Conservation (phyloP, 1,140 invertebrate genomes). For the Cherax quadricarinatus region DNA sequence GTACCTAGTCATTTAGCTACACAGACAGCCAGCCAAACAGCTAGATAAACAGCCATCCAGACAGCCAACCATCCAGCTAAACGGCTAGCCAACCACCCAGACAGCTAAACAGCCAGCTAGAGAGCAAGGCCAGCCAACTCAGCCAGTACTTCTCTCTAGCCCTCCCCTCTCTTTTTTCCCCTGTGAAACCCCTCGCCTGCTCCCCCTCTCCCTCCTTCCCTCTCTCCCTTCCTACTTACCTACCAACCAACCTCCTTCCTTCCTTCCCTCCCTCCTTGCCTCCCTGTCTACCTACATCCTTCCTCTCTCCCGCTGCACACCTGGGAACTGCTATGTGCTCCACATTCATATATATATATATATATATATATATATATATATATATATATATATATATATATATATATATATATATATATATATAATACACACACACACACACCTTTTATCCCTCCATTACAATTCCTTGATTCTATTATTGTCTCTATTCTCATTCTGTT, state of each 20-base stretch:
- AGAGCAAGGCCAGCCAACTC: neutral
- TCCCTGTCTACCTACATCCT: neutral
- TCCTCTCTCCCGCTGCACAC: neutral
- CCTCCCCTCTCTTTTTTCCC: neutral
- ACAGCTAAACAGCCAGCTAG: too few relatives aligned
- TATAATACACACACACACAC: neutral
- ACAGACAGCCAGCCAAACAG: too few relatives aligned
- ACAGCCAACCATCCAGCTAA: too few relatives aligned
- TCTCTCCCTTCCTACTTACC: neutral
- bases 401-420: neutral
- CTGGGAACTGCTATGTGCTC: neutral
- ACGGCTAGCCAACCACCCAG: neutral
- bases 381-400: neutral
- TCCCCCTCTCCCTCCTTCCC: neutral
- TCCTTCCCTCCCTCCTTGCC: neutral
- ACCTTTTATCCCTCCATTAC: too few relatives aligned
- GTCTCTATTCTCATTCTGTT: too few relatives aligned
- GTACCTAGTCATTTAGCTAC: too few relatives aligned
- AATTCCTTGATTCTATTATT: too few relatives aligned
- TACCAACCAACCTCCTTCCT: neutral
- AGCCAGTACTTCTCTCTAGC: neutral
- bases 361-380: neutral
- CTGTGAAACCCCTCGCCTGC: neutral
- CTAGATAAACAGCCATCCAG: too few relatives aligned
- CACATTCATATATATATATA: neutral